Evolutionary conservation across 2,888 invertebrate genomes (phyloP).

Genomic region (Amblyjoppa fuscipennis): DNA sequence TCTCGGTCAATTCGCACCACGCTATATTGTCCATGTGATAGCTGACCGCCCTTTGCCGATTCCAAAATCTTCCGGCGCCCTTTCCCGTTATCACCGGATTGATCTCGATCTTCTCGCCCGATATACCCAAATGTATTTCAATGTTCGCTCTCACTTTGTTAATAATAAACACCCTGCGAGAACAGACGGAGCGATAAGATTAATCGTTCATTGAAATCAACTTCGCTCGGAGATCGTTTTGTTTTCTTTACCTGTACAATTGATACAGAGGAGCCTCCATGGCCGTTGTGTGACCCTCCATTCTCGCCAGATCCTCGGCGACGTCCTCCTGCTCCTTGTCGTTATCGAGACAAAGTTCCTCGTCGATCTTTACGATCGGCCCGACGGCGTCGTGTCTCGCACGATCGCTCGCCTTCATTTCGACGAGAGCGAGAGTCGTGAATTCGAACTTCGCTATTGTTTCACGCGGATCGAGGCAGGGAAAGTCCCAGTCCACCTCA

Average conservation of each 20-base stretch:
- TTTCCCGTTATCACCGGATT: constrained; percentile 89
- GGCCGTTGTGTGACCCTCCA: constrained; percentile 91
- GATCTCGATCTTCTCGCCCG: constrained; percentile 96
- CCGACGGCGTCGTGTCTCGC: constrained; percentile 80
- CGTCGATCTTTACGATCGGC: constrained; percentile 81
- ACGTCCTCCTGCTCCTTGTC: constrained; percentile 78
- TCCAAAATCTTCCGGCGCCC: constrained; percentile 85
- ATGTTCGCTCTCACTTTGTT: constrained; percentile 93
- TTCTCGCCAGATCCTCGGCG: constrained; percentile 88
- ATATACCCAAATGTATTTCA: constrained; percentile 94
- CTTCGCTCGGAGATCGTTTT: no score
- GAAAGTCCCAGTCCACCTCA: constrained; percentile 97
- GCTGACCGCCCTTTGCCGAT: constrained; percentile 92
- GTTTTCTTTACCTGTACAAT: constrained; percentile 85
- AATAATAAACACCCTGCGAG: constrained; percentile 91
- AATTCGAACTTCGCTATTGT: constrained; percentile 97
- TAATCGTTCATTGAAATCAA: background rate
- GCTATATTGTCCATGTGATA: constrained; percentile 95
- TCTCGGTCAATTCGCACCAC: constrained; percentile 93
- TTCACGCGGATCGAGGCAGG: constrained; percentile 94
- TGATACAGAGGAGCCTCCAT: constrained; percentile 96
- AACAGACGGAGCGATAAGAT: background rate
- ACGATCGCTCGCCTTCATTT: constrained; percentile 87
- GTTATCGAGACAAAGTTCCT: constrained; percentile 79
- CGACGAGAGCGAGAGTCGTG: constrained; percentile 94